phyloP scores from a whole-genome alignment of 2,888 invertebrate species.

The Acanthosepion esculentum region DNA sequence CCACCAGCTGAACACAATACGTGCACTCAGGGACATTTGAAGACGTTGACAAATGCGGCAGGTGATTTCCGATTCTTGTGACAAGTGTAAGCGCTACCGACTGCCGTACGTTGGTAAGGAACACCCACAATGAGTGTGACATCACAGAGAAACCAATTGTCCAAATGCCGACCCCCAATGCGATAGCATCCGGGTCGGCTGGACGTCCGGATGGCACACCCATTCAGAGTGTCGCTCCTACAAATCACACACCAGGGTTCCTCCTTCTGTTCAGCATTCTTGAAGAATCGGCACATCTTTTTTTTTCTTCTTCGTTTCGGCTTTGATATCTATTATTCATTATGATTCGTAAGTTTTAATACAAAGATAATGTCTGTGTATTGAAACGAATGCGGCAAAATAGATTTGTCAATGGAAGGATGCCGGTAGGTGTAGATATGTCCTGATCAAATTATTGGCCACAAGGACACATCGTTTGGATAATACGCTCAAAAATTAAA shows the following conservation, averaged over 20 bases:
- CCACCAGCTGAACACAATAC: not conserved
- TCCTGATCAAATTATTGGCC: too few species aligned
- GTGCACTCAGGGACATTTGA: conserved; percentile 33
- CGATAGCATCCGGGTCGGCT: not conserved
- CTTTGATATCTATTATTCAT: not conserved
- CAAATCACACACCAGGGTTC: not conserved
- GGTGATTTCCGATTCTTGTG: not conserved
- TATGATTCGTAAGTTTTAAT: not conserved
- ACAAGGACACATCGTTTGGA: too few species aligned
- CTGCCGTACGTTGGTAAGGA: not conserved
- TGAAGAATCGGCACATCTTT: not conserved
- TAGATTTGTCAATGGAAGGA: not conserved
- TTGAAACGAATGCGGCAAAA: not conserved
- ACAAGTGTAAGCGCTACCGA: not conserved
- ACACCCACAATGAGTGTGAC: conserved; percentile 11
- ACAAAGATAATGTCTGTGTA: not conserved
- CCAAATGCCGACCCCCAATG: conserved; percentile 33
- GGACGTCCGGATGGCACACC: conserved; percentile 33
- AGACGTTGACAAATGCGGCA: not conserved
- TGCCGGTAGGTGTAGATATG: not conserved
- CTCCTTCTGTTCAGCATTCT: not conserved
- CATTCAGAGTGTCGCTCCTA: not conserved
- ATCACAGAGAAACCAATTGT: conserved; percentile 14
- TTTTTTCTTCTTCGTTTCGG: not conserved
- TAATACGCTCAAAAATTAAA: too few species aligned